A percentile compares a stretch with the other conserved stretches of the same genome.
phyloP scores from a whole-genome alignment of 1,140 invertebrate species.

The Lucilia sericata region DNA sequence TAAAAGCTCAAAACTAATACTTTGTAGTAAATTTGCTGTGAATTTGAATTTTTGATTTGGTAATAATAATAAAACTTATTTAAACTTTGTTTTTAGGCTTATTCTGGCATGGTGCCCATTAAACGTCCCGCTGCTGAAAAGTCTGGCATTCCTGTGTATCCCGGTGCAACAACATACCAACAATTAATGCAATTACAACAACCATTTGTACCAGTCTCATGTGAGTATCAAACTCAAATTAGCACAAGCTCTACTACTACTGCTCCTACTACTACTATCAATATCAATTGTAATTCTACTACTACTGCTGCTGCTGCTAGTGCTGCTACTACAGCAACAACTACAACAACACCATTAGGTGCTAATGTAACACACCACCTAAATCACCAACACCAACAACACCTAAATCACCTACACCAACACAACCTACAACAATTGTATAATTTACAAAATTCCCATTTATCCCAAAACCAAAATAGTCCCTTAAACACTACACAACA shows the following conservation, averaged over 20 bases:
- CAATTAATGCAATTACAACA: conserved; percentile 95
- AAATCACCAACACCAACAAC: conserved; percentile 53
- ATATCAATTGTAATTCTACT: conserved; percentile 60
- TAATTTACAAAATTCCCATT: conserved; percentile 12
- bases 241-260: conserved; percentile 50
- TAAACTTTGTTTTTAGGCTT: conserved; percentile 74
- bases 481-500: conserved; percentile 29
- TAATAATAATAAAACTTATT: not conserved
- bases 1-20: not conserved
- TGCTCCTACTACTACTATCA: conserved; percentile 47
- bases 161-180: conserved; percentile 90
- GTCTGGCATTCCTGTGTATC: conserved; percentile 94
- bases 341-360: conserved; percentile 37
- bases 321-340: conserved; percentile 41
- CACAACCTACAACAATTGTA: conserved; percentile 18
- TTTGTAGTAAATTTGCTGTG: not conserved
- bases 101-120: conserved; percentile 94
- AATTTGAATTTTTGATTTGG: conserved; percentile 14
- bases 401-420: conserved; percentile 27
- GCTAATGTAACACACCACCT: conserved; percentile 53
- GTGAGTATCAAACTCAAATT: conserved; percentile 86
- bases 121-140: conserved; percentile 95
- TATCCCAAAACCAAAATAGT: conserved; percentile 11
- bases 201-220: conserved; percentile 92
- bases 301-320: conserved; percentile 56